Evolutionary conservation across 1,140 invertebrate species (phyloP).

Genomic region (Anastatus disparis): DNA sequence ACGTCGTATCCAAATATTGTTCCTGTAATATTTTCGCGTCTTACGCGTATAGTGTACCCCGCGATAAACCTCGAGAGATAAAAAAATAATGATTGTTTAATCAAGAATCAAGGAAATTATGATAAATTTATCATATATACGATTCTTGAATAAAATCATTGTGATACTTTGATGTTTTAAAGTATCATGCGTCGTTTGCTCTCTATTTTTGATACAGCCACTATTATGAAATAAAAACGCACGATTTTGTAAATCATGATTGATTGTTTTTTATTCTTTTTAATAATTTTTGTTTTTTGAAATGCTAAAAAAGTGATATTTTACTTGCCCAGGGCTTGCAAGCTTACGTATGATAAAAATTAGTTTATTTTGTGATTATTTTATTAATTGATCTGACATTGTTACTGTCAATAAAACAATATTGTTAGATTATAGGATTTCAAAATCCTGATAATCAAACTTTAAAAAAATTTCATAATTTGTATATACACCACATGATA

Average conservation of each 20-base stretch:
- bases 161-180: no score
- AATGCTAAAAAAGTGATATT: conserved; percentile 4
- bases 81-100: no score
- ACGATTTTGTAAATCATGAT: background rate
- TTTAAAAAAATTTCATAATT: background rate
- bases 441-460: background rate
- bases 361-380: background rate
- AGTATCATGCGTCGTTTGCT: conserved; percentile 57
- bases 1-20: conserved; percentile 62
- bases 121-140: background rate
- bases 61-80: conserved; percentile 24
- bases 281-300: background rate
- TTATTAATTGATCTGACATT: background rate
- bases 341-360: background rate
- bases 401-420: background rate
- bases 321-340: background rate
- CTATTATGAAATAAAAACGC: conserved; percentile 31
- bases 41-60: conserved; percentile 53
- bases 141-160: conserved; percentile 40
- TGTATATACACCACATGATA: no score
- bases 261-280: conserved; percentile 12
- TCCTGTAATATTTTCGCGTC: conserved; percentile 60
- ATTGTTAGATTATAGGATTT: background rate
- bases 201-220: conserved; percentile 64
- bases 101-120: conserved; percentile 21